These are phyloP conservation scores for Anthopleura xanthogrammica DNA, from an alignment of 92 coral and sea anemone genomes.

Conservation along the genomic window DNA sequence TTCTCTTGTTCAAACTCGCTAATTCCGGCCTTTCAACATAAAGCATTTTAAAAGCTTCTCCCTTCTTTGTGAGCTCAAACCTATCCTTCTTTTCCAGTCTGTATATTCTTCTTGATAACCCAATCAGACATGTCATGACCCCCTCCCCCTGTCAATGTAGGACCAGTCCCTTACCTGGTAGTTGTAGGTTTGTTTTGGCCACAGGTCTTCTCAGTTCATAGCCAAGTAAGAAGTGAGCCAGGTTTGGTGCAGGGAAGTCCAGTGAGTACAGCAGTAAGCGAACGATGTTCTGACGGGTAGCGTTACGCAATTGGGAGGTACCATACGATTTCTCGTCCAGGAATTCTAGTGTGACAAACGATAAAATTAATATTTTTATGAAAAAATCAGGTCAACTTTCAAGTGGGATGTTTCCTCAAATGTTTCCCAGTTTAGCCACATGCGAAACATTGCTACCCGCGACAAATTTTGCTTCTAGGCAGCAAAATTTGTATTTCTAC, in stretches of 20 bases:
- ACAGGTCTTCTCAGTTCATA: constrained; percentile 89
- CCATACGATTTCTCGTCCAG: constrained; percentile 78
- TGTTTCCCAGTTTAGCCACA: too few relatives aligned
- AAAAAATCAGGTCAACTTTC: too few relatives aligned
- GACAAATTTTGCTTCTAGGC: too few relatives aligned
- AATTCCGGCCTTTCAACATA: too few relatives aligned
- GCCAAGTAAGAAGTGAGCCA: constrained; percentile 91
- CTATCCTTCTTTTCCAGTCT: too few relatives aligned
- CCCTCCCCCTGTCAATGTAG: background rate
- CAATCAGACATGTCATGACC: background rate
- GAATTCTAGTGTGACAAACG: constrained; percentile 37
- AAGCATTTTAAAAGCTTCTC: too few relatives aligned
- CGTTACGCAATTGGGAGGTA: constrained; percentile 79
- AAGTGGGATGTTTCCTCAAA: too few relatives aligned
- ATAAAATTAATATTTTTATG: too few relatives aligned
- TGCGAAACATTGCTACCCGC: too few relatives aligned
- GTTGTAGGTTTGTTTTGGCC: constrained; percentile 83
- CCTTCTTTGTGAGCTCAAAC: too few relatives aligned
- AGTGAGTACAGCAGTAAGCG: constrained; percentile 88
- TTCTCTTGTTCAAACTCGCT: too few relatives aligned
- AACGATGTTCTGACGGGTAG: constrained; percentile 89
- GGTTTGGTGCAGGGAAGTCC: constrained; percentile 80
- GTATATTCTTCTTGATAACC: background rate
- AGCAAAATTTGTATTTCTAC: too few relatives aligned
- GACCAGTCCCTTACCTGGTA: constrained; percentile 64